Evolutionary conservation across 2,888 invertebrate species (phyloP).

Genomic region (Tinea pellionella): DNA sequence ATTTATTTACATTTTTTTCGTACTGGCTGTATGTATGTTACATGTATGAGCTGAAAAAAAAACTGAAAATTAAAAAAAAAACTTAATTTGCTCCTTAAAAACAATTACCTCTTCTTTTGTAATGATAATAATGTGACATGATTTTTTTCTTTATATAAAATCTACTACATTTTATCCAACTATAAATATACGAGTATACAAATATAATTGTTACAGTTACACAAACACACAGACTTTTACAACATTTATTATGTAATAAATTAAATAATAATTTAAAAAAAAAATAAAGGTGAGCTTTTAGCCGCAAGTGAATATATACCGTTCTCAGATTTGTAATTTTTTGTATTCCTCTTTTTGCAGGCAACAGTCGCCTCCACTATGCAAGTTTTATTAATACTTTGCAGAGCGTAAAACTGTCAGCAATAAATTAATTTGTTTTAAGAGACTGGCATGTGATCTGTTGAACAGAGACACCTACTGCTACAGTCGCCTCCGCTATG

Average conservation of each 20-base stretch:
- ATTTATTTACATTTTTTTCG: no score
- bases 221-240: neutral
- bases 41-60: no score
- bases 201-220: neutral
- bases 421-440: no score
- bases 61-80: conserved; percentile 14
- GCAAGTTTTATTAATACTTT: no score
- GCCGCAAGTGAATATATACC: neutral
- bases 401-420: no score
- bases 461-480: no score
- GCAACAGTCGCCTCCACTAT: no score
- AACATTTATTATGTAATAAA: neutral
- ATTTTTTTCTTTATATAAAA: neutral
- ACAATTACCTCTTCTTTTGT: neutral
- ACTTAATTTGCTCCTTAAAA: neutral
- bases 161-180: neutral
- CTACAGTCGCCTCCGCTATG: no score
- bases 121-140: neutral
- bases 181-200: neutral
- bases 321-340: no score
- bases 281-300: conserved; percentile 11
- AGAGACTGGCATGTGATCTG: no score
- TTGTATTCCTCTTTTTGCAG: no score
- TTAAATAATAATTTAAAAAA: conserved; percentile 17
- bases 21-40: no score